Percentiles rank a stretch among this genome's conserved stretches.
phyloP scores from a whole-genome alignment of 2,797 vertebrate species.

The Taenioides sp. region DNA sequence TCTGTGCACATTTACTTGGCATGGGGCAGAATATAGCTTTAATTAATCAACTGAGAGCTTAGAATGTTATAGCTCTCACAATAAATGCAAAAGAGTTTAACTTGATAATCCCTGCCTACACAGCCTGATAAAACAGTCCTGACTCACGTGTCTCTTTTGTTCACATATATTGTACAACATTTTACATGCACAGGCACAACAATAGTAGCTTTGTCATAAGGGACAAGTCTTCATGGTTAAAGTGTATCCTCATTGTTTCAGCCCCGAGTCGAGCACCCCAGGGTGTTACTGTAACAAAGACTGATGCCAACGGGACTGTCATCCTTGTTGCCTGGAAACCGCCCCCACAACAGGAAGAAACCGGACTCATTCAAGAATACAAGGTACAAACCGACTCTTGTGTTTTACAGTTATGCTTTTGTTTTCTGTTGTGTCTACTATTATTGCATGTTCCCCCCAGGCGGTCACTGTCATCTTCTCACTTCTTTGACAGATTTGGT shows the following conservation, averaged over 20 bases:
- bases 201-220: slow-evolving; percentile 15
- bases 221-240: slow-evolving; percentile 21
- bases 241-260: slow-evolving; percentile 60
- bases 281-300: slow-evolving; percentile 90
- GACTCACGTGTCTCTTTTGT: slow-evolving; percentile 10
- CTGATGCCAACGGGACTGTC: slow-evolving; percentile 88
- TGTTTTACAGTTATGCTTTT: slow-evolving; percentile 28
- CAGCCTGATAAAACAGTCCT: not conserved
- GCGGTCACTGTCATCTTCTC: slow-evolving; percentile 31
- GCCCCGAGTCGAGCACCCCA: slow-evolving; percentile 90
- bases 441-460: slow-evolving; percentile 28
- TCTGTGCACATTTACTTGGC: not conserved
- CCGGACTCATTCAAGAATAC: slow-evolving; percentile 93
- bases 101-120: not conserved
- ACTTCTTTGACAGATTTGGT: slow-evolving; percentile 86
- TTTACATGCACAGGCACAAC: not conserved
- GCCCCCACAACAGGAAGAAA: slow-evolving; percentile 85
- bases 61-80: not conserved
- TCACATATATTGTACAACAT: slow-evolving; percentile 2
- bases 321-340: slow-evolving; percentile 94
- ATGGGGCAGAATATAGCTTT: not conserved
- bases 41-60: not conserved
- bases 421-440: slow-evolving; percentile 18
- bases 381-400: slow-evolving; percentile 79
- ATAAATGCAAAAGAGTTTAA: not conserved